These are phyloP conservation scores for Erythrocercus mccallii DNA, from an alignment of 2,113 vertebrate genomes.

Conservation along the genomic window DNA sequence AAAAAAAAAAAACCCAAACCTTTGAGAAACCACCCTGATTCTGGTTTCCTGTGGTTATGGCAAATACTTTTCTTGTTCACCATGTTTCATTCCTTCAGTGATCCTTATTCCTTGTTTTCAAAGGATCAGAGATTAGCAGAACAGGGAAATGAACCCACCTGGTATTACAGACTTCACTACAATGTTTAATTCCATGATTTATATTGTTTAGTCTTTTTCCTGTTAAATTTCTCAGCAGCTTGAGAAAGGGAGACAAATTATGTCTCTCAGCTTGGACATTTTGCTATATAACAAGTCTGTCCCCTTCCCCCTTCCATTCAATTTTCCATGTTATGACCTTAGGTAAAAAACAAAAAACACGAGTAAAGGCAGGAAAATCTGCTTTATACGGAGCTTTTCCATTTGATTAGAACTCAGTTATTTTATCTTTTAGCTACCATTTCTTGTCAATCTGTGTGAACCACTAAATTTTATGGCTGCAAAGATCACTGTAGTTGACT, in stretches of 20 bases:
- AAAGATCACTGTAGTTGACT: fast-evolving
- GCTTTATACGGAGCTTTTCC: not conserved
- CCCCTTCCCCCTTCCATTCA: not conserved
- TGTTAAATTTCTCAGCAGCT: not conserved
- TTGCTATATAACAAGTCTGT: not conserved
- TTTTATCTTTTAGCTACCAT: not conserved
- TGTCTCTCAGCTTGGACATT: not conserved
- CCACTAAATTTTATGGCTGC: not conserved
- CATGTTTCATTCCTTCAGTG: not conserved
- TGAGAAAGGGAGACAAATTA: not conserved
- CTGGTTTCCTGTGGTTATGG: not conserved
- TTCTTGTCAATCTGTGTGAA: not conserved
- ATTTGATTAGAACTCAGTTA: not conserved
- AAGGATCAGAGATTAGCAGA: not conserved
- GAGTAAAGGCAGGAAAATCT: not conserved
- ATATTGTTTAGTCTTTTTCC: not conserved
- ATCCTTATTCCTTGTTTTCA: not conserved
- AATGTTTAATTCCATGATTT: not conserved
- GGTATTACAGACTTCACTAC: not conserved
- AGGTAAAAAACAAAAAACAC: not conserved
- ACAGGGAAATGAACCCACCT: not conserved
- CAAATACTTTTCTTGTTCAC: not conserved
- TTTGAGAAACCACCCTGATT: not conserved
- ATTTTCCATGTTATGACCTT: not conserved
- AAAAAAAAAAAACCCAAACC: too few species aligned